Base-by-base conservation (phyloP, 2,888 invertebrate genomes). In the Acanthopleura granulata region DNA sequence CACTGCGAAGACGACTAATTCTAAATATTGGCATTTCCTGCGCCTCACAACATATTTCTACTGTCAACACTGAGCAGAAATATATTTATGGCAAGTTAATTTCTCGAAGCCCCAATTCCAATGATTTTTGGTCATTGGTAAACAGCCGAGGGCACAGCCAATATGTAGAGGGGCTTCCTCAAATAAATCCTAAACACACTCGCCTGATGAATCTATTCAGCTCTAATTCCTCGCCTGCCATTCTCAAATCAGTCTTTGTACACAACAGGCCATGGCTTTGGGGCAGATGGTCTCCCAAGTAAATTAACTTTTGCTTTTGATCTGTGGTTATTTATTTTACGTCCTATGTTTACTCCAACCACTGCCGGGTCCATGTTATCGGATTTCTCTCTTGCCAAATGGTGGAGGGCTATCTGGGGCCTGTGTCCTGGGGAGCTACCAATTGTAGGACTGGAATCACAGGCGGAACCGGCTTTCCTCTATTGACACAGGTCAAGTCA, bases 301-400 rank as follows among this genome's bases (percentile, higher is more conserved):
- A 79, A 79, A 79, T 79, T 79, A 79, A 79, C 79, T 79, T 77
- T 77, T 77, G 79, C 79, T 79, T 79, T 79, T 79, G 79, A 79
- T 79, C 79, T 73, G 74, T 74, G 70, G 69, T 73, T 79, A 74
- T 79, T 79, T 79, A 77, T 79, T 79, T 79, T 77, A 76, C 76
- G 69, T 74, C 74, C 75, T 73, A 72, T 78, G 78, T 78, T 77
- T 78, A 78, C 78, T 72, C 50, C 71, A 50, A 72, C 49, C 49
- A 40, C 50, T 25, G 22, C 16, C 22, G 71, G 15, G 16, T 71
- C 71, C 71, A 16, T 49, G 16, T 71, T 51, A 51, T 62, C 71
- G 27, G 30, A 66, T 76, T 66, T 66, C 66, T 66, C 29, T 66
- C 66, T 66, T 66, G 66, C 29, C 27, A 16, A 18, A 16, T 15